Evolutionary conservation across 2,113 vertebrate species (phyloP).

Genomic region (Poecilia latipinna): DNA sequence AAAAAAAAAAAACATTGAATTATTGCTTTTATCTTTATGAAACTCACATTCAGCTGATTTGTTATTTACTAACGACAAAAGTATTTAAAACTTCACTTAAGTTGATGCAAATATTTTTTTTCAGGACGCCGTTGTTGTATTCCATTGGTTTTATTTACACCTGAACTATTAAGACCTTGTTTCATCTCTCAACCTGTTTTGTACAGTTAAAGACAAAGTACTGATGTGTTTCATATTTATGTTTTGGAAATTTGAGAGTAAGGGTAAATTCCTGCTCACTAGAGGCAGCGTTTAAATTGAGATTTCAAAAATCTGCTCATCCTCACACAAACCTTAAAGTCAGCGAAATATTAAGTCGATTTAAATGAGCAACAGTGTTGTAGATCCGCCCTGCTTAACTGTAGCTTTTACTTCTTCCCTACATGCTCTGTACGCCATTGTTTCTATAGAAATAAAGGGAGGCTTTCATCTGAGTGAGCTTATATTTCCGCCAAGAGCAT

Average conservation of each 20-base stretch:
- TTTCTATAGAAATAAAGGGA: not conserved
- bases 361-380: not conserved
- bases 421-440: constrained; percentile 9
- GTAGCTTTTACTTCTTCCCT: constrained; percentile 3
- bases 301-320: not conserved
- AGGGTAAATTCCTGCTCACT: constrained; percentile 52
- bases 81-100: not conserved
- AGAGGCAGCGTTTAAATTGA: constrained; percentile 32
- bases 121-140: not conserved
- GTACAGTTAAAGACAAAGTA: not conserved
- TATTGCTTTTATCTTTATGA: not conserved
- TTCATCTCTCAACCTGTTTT: not conserved
- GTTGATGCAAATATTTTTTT: not conserved
- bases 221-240: not conserved
- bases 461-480: constrained; percentile 23
- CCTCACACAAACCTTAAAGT: not conserved
- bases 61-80: not conserved
- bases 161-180: not conserved
- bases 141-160: not conserved
- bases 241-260: constrained; percentile 35
- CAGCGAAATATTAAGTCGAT: not conserved
- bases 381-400: too few relatives aligned
- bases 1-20: too few relatives aligned
- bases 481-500: constrained; percentile 29
- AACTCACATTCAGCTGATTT: not conserved